Percentiles rank a stretch among this genome's conserved stretches.
phyloP scores from a whole-genome alignment of 1,140 invertebrate species.

The Orius laevigatus region DNA sequence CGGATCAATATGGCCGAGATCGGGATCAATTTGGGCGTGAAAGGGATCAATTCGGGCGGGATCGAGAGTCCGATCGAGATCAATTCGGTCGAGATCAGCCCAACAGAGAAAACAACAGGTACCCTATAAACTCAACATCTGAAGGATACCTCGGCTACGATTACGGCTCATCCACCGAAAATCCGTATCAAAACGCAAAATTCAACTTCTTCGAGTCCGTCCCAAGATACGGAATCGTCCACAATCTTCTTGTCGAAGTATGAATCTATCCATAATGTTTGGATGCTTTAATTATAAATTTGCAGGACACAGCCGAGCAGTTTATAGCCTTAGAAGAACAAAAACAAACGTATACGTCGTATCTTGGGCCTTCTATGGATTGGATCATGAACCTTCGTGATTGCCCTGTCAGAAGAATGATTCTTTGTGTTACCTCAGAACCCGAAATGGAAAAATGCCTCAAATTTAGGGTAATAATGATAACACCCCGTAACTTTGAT shows the following conservation, averaged over 20 bases:
- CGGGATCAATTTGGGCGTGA: not conserved
- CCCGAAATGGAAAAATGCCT: slow-evolving; percentile 82
- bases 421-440: slow-evolving; percentile 78
- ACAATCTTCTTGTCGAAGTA: slow-evolving; percentile 54
- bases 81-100: slow-evolving; percentile 15
- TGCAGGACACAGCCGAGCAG: slow-evolving; percentile 49
- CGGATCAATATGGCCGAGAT: slow-evolving; percentile 21
- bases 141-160: slow-evolving; percentile 17
- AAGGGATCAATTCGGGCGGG: slow-evolving; percentile 8
- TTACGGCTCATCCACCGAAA: slow-evolving; percentile 22
- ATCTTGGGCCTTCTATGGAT: slow-evolving; percentile 42
- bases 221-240: slow-evolving; percentile 42
- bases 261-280: no score
- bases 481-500: no score
- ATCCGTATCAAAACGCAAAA: slow-evolving; percentile 28
- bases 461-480: slow-evolving; percentile 73
- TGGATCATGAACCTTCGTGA: slow-evolving; percentile 53
- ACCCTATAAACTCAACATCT: no score
- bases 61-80: not conserved
- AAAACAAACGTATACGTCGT: slow-evolving; percentile 43
- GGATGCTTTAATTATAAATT: slow-evolving; percentile 12
- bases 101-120: no score
- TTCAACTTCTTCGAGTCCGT: slow-evolving; percentile 57
- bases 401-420: slow-evolving; percentile 64
- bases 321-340: slow-evolving; percentile 39